phyloP scores from a whole-genome alignment of 2,113 vertebrate genomes.

The Lasiurus cinereus region DNA sequence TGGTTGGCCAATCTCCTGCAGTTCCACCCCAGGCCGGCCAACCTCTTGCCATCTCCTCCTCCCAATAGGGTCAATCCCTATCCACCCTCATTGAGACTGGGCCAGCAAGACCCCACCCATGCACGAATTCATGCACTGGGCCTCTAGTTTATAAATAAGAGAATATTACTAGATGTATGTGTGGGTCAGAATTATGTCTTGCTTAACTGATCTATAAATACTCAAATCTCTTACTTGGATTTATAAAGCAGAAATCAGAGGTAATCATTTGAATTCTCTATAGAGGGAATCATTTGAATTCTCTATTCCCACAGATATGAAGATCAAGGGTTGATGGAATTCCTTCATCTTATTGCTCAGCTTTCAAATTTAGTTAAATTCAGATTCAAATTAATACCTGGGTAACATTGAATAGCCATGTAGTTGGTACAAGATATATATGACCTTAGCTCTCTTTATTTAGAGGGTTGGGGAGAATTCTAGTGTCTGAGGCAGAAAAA shows the following conservation, averaged over 20 bases:
- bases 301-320: background rate
- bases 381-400: slow-evolving; percentile 9
- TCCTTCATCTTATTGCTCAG: background rate
- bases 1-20: too few species aligned
- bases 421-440: background rate
- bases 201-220: background rate
- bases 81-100: too few species aligned
- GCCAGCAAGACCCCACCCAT: too few species aligned
- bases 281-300: background rate
- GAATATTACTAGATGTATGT: slow-evolving; percentile 12
- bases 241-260: slow-evolving; percentile 49
- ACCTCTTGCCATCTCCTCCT: too few species aligned
- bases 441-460: background rate
- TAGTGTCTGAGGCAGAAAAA: background rate
- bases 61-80: too few species aligned
- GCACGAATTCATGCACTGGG: too few species aligned
- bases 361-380: slow-evolving; percentile 54
- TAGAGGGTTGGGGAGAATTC: background rate
- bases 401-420: background rate
- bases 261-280: slow-evolving; percentile 43
- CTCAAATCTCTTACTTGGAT: slow-evolving; percentile 22
- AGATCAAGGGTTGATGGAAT: background rate
- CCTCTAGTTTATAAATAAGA: slow-evolving; percentile 25
- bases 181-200: background rate
- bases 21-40: too few species aligned